Evolutionary conservation across 2,113 vertebrate genomes (phyloP).

Genomic region (Geococcyx californianus): DNA sequence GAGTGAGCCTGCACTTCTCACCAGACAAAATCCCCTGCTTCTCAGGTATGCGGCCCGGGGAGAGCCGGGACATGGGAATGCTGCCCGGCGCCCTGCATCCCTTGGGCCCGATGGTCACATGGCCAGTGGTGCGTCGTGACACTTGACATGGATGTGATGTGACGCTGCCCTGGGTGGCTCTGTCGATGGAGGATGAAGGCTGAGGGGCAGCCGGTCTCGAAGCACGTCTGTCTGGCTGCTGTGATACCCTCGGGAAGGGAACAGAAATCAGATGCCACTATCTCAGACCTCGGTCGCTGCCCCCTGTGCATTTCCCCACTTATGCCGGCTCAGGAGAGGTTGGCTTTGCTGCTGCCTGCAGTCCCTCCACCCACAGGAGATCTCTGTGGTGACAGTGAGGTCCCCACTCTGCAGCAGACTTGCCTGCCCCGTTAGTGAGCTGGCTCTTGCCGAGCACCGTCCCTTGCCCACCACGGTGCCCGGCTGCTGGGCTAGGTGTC

Average conservation of each 20-base stretch:
- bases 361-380: background rate
- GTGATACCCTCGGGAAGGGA: background rate
- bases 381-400: background rate
- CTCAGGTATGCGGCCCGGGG: constrained; percentile 54
- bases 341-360: background rate
- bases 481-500: background rate
- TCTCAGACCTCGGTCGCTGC: background rate
- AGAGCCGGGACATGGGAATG: background rate
- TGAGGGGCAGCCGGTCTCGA: background rate
- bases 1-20: constrained; percentile 29
- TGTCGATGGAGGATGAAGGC: background rate
- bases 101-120: background rate
- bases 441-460: background rate
- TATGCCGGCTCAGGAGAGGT: background rate
- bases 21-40: constrained; percentile 37
- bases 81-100: background rate
- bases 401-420: background rate
- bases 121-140: background rate
- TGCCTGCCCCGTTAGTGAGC: background rate
- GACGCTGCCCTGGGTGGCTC: background rate
- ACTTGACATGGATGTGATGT: background rate
- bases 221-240: background rate
- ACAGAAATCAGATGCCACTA: background rate
- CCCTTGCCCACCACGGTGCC: fast-evolving
- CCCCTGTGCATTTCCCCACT: background rate